Evolutionary conservation across 2,113 vertebrate genomes (phyloP).

Genomic region (Agelaius phoeniceus): DNA sequence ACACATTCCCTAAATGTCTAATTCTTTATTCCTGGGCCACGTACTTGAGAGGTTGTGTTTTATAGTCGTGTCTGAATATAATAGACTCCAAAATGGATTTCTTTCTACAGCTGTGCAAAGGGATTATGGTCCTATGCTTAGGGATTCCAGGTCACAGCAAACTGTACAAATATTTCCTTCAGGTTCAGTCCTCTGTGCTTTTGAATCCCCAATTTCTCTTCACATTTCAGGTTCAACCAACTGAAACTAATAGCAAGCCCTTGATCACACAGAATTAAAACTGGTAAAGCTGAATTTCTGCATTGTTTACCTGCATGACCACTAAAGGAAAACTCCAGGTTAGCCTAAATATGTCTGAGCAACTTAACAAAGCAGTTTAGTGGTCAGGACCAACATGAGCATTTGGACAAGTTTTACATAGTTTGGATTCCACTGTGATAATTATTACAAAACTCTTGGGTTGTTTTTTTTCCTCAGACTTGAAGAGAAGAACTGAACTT

Average conservation of each 20-base stretch:
- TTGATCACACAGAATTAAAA: neutral
- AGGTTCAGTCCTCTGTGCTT: neutral
- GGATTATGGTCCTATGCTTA: neutral
- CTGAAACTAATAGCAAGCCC: neutral
- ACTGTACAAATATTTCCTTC: neutral
- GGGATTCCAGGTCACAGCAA: constrained; percentile 4
- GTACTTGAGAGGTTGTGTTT: neutral
- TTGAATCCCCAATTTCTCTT: neutral
- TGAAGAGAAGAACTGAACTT: neutral
- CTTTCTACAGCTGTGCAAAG: constrained; percentile 21
- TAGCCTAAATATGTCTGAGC: neutral
- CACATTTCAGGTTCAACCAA: neutral
- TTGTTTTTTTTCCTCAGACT: neutral
- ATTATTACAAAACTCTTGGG: neutral
- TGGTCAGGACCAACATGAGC: neutral
- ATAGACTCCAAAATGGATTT: neutral
- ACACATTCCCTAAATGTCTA: neutral
- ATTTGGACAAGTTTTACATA: neutral
- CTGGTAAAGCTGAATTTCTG: neutral
- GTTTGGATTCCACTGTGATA: neutral
- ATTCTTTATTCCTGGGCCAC: neutral
- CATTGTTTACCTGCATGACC: neutral
- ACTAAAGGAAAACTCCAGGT: neutral
- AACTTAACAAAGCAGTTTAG: neutral
- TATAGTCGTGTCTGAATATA: neutral